Percentiles rank a stretch among this genome's conserved stretches.
These are phyloP conservation scores for Morus bassanus DNA, from an alignment of 2,797 vertebrate species.

Conservation along the genomic window DNA sequence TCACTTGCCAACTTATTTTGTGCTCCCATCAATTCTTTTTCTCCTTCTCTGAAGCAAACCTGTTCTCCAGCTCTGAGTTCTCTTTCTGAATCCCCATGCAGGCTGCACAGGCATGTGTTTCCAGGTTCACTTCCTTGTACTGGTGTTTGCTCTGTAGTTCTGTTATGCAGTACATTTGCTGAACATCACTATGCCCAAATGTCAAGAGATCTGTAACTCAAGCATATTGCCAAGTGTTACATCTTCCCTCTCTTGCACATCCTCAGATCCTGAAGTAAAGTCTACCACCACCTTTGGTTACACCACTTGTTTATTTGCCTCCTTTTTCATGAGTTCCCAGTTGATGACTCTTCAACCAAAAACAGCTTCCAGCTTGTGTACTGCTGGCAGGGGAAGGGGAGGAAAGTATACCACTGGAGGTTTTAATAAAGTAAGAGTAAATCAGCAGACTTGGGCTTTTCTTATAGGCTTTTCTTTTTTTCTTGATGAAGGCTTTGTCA, in stretches of 20 bases:
- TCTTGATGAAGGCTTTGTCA: not conserved
- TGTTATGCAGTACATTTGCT: not conserved
- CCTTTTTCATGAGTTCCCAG: not conserved
- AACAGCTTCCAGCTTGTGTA: not conserved
- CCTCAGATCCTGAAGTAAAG: not conserved
- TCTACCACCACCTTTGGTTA: not conserved
- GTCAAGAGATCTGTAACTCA: not conserved
- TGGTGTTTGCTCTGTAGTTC: not conserved
- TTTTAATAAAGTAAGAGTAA: not conserved
- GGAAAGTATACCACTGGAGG: not conserved
- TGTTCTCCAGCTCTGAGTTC: not conserved
- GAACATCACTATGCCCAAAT: not conserved
- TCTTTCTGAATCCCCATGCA: not conserved
- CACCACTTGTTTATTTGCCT: not conserved
- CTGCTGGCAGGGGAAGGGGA: not conserved
- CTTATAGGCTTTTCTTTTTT: not conserved
- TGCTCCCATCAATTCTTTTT: not conserved
- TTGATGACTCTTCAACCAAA: not conserved
- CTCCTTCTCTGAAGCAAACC: not conserved
- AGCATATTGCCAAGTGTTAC: not conserved
- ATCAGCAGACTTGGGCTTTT: not conserved
- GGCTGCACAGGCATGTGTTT: not conserved
- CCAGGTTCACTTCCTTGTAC: not conserved
- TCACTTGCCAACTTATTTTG: not conserved
- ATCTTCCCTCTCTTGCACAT: not conserved